These are phyloP conservation scores for Calephelis nemesis DNA, from an alignment of 1,140 invertebrate genomes.

Conservation along the genomic window DNA sequence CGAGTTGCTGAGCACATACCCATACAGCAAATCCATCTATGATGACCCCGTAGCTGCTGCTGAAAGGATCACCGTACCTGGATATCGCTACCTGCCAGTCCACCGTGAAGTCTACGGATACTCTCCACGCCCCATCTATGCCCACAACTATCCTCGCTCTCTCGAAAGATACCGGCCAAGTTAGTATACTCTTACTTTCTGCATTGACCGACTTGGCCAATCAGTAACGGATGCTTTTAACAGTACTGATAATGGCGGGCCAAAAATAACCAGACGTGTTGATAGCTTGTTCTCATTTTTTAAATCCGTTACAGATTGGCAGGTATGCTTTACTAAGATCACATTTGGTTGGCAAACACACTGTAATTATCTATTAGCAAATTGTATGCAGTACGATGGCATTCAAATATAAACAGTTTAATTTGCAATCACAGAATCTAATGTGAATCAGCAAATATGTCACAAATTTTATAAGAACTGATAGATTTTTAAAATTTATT, in stretches of 20 bases:
- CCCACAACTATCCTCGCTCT: slow-evolving; percentile 88
- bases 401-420: slow-evolving; percentile 10
- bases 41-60: slow-evolving; percentile 88
- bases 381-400: background rate
- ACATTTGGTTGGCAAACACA: slow-evolving; percentile 31
- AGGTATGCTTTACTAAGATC: slow-evolving; percentile 28
- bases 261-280: slow-evolving; percentile 28
- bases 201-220: slow-evolving; percentile 20
- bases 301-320: slow-evolving; percentile 30
- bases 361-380: slow-evolving; percentile 28
- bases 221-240: slow-evolving; percentile 24
- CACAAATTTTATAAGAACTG: background rate
- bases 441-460: background rate
- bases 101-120: slow-evolving; percentile 93
- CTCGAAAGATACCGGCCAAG: slow-evolving; percentile 90
- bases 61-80: slow-evolving; percentile 90
- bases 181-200: slow-evolving; percentile 81
- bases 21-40: slow-evolving; percentile 90
- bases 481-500: background rate
- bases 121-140: slow-evolving; percentile 90
- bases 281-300: slow-evolving; percentile 37
- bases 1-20: slow-evolving; percentile 80
- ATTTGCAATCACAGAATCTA: background rate
- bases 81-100: slow-evolving; percentile 93
- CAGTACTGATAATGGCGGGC: slow-evolving; percentile 10